A percentile compares a stretch with the other conserved stretches of the same genome.
Evolutionary conservation across 2,797 vertebrate genomes (phyloP).

Genomic region (Dendrocincla fuliginosa): DNA sequence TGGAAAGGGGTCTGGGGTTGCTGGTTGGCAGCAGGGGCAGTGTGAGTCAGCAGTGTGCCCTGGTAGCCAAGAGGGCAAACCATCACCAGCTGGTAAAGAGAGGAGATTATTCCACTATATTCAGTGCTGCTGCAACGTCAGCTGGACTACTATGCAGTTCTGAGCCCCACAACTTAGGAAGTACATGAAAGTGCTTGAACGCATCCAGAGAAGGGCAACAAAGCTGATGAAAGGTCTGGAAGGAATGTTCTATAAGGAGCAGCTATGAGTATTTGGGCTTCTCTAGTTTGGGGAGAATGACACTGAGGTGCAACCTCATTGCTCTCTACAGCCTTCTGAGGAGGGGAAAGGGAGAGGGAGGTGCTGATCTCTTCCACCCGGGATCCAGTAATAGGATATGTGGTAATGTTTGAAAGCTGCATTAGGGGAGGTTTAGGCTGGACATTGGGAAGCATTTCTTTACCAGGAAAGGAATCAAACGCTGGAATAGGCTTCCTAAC

Average conservation of each 20-base stretch:
- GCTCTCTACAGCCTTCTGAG: neutral
- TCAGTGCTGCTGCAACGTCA: rapidly evolving
- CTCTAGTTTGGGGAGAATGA: neutral
- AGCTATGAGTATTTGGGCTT: neutral
- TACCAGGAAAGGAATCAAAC: neutral
- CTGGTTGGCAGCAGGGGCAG: neutral
- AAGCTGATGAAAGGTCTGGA: neutral
- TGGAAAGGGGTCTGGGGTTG: neutral
- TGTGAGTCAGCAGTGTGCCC: neutral
- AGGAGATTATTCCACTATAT: neutral
- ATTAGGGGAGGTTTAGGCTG: neutral
- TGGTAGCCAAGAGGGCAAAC: neutral
- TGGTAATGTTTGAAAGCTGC: neutral
- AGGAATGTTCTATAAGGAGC: neutral
- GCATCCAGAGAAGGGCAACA: neutral
- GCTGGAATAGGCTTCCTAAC: neutral
- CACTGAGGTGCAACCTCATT: neutral
- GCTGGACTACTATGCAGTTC: neutral
- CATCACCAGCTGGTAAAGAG: neutral
- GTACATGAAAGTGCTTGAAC: neutral
- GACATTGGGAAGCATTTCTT: neutral
- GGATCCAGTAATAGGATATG: rapidly evolving
- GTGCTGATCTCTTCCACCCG: neutral
- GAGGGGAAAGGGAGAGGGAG: neutral
- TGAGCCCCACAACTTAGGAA: neutral